Base-by-base conservation (phyloP, 1,140 invertebrate genomes). In the Achatina immaculata region DNA sequence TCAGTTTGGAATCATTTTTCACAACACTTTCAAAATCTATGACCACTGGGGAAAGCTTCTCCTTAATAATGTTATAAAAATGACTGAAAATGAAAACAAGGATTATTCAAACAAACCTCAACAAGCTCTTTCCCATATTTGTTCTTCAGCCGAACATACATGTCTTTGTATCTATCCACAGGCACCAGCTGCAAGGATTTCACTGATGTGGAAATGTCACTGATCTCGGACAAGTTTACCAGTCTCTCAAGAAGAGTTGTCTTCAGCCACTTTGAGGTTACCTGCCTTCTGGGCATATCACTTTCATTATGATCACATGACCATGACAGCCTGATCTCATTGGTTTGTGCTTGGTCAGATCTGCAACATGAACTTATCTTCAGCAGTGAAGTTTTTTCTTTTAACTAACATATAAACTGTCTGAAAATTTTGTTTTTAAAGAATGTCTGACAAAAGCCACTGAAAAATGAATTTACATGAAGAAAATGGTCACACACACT, bases 111-210 rank as follows among this genome's bases (percentile, higher is more conserved):
- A 43, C 62, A 74, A 28, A 94, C 95, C 92, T 94, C 89, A 31
- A 95, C 93, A 86, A 97, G 92, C 45, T 94, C 90, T 82, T 92
- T 90, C 3, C 94, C 95, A 93, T 98, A 96, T 89, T 95, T 96
- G 0, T 92, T 84, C 90, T 98, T 98, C 19, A 98, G 89, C 34
- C 93, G 81, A 85, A 94, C 94, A 90, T 97, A 97, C 40, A 95
- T 91, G 48, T 88, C 81, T 86, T 93, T 94, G 90, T 98, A 98
- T 78, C 93, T 92, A 75, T 95, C 94, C 43, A 93, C 86, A 24
- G 93, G 90, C 0, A 98, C 89, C 42, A 96, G 92, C 72, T 92
- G 92, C 36, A 97, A 90, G 1, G 96, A 96, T 19, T 80, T 87
- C 14, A 86, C 78, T 0, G 81, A 80, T 7, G 87, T 90, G n/a